Conservation (phyloP, 2,888 invertebrate species). For the Scelioninae gen. 2 region DNA sequence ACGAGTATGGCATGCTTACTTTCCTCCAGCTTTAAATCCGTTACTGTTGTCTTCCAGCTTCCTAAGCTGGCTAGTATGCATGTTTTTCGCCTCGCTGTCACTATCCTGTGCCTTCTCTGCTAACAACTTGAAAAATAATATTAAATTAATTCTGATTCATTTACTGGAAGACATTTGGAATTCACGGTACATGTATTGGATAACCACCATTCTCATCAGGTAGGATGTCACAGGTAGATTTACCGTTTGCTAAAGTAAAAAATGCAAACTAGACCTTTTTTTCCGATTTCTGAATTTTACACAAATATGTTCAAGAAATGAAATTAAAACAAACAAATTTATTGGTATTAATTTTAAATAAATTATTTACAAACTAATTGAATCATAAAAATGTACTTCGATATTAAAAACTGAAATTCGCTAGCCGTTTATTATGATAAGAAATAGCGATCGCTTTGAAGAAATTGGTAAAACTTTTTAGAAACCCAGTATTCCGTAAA, state of each 20-base stretch:
- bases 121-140: conserved; percentile 39
- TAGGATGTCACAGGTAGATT: too few species aligned
- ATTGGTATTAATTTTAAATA: too few species aligned
- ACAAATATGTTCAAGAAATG: too few species aligned
- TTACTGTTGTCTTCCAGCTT: conserved; percentile 69
- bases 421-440: too few species aligned
- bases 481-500: not conserved
- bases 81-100: conserved; percentile 62
- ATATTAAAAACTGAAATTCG: too few species aligned
- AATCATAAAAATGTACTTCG: too few species aligned
- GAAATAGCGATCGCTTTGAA: too few species aligned
- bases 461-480: too few species aligned
- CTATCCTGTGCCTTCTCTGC: conserved; percentile 63
- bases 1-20: conserved; percentile 69
- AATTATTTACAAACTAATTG: too few species aligned
- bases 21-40: conserved; percentile 65
- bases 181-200: not conserved
- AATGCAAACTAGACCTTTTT: not conserved
- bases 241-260: too few species aligned
- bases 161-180: conserved; percentile 10
- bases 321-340: too few species aligned
- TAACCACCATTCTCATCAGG: conserved; percentile 17
- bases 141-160: not conserved
- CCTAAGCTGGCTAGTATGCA: conserved; percentile 71
- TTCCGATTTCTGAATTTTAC: not conserved